These are phyloP conservation scores for Colletes latitarsis DNA, from an alignment of 1,140 invertebrate genomes.

Conservation along the genomic window DNA sequence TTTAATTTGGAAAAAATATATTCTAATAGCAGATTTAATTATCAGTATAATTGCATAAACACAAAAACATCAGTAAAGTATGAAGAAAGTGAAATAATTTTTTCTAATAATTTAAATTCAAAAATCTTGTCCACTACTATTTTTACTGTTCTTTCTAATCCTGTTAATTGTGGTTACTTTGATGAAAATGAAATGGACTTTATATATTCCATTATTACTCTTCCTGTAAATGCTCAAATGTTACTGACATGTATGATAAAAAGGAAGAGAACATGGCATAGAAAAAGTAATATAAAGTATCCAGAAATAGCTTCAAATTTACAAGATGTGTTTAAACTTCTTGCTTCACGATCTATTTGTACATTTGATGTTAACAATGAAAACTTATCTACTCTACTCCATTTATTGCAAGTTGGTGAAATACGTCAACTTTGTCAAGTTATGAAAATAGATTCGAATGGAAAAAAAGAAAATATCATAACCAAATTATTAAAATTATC, in stretches of 20 bases:
- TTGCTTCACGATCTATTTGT: slow-evolving; percentile 63
- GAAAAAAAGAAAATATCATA: slow-evolving; percentile 65
- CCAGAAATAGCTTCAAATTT: slow-evolving; percentile 60
- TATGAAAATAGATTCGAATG: slow-evolving; percentile 58
- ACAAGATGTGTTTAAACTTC: slow-evolving; percentile 55
- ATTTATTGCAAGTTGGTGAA: slow-evolving; percentile 68
- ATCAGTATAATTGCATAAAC: slow-evolving; percentile 49
- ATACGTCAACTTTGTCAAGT: slow-evolving; percentile 59
- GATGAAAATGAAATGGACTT: slow-evolving; percentile 66
- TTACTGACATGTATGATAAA: slow-evolving; percentile 72
- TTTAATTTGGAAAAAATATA: slow-evolving; percentile 73
- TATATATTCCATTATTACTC: slow-evolving; percentile 64
- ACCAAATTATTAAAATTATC: slow-evolving; percentile 60
- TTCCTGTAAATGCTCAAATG: slow-evolving; percentile 65
- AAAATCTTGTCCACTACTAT: slow-evolving; percentile 63
- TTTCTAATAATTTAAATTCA: slow-evolving; percentile 65
- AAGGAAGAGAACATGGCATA: slow-evolving; percentile 68
- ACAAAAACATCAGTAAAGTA: slow-evolving; percentile 52
- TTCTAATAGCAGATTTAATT: slow-evolving; percentile 47
- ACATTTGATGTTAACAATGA: slow-evolving; percentile 55
- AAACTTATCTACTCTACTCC: slow-evolving; percentile 55
- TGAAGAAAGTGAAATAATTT: slow-evolving; percentile 57
- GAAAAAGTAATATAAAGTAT: slow-evolving; percentile 62
- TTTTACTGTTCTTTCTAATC: slow-evolving; percentile 67
- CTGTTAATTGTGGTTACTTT: slow-evolving; percentile 76